Evolutionary conservation across 1,140 invertebrate species (phyloP), one percentile per base, ranked within the genome.

Genomic region (Calliopsis andreniformis): DNA sequence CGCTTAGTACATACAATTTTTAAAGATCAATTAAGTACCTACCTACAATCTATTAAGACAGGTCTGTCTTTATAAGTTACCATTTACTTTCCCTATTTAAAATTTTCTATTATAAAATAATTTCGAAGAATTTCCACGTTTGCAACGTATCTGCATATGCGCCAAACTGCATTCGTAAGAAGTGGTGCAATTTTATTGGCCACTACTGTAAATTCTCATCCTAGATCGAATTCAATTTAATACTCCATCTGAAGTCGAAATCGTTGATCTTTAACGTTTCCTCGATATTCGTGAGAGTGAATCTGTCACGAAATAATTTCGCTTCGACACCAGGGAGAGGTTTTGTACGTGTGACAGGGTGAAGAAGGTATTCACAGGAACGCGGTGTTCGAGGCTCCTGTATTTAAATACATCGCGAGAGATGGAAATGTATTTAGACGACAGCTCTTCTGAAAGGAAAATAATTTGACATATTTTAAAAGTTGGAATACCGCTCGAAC

Each of bases 401-500:
- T 87, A 87, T 87, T 88, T 87, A 83, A 88, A 87, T 87, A 88
- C 86, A 88, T 79, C 67, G 78, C 56, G 70, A 79, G 76, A 66
- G 77, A 85, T 83, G 83, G 79, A 88, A 87, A 84, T 83, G 86
- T 87, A 88, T 89, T 87, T 86, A 87, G 83, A 68, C 80, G 79
- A 83, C 80, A 80, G 83, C 69, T 77, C 66, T 82, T 79, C 78
- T 87, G 81, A 87, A 80, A 87, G 83, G 85, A 83, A 89, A 89
- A 89, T 88, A 89, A 90, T 90, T 89, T 89, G 88, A 89, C 87
- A 90, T 89, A 89, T 90, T 89, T 89, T 89, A 89, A 88, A 87
- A 89, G 88, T 87, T 87, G 80, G 86, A 90, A 89, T 90, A 89
- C 87, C 86, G 85, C 82, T 84, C 76, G 80, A 89, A 89, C 82